phyloP scores from a whole-genome alignment of 2,888 invertebrate genomes.

The Tinea pellionella region DNA sequence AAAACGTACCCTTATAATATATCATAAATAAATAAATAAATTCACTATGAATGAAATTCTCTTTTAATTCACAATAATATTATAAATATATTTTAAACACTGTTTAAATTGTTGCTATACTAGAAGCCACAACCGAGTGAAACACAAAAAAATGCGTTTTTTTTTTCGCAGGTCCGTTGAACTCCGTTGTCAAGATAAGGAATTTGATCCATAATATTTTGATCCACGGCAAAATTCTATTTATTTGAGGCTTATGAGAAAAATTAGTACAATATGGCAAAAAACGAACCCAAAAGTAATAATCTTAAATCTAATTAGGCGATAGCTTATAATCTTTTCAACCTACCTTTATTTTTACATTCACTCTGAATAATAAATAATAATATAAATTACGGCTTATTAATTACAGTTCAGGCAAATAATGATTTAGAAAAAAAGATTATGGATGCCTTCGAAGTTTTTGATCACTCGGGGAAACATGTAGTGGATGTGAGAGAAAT shows the following conservation, averaged over 20 bases:
- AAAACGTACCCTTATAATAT: neutral
- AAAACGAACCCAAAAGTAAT: neutral
- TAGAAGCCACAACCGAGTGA: no score
- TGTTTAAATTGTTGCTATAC: no score
- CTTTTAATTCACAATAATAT: no score
- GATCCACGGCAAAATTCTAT: neutral
- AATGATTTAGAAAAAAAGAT: slow-evolving; percentile 83
- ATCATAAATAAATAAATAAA: no score
- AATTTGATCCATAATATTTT: neutral
- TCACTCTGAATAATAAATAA: no score
- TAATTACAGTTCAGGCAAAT: slow-evolving; percentile 58
- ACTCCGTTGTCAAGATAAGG: neutral
- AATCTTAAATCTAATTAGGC: neutral
- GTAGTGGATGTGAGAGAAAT: slow-evolving; percentile 92
- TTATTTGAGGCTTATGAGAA: no score
- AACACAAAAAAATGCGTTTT: no score
- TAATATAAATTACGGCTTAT: neutral
- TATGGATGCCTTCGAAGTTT: slow-evolving; percentile 89
- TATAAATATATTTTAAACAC: no score
- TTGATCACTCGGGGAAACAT: slow-evolving; percentile 89
- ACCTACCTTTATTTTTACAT: no score
- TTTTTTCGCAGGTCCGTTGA: no score
- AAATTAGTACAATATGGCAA: neutral
- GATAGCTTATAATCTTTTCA: no score
- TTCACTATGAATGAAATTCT: no score